These are phyloP conservation scores for Hippocampus mohnikei DNA, from an alignment of 2,113 vertebrate species.

Conservation along the genomic window DNA sequence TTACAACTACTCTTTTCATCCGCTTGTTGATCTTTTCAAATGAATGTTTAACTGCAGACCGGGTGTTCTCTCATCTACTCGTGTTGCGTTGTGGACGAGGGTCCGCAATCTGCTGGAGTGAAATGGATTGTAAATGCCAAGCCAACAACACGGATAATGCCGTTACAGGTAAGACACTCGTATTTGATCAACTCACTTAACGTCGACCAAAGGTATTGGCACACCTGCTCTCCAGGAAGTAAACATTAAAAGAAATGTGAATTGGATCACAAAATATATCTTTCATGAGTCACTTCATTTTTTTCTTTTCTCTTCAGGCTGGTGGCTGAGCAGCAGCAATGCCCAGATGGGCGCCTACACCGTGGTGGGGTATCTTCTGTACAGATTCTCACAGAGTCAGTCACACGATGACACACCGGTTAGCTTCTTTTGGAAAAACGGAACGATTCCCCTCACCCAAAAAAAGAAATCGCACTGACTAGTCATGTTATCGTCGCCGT, in stretches of 20 bases:
- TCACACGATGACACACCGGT: conserved; percentile 4
- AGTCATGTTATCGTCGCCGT: not conserved
- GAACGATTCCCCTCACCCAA: not conserved
- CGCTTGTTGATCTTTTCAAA: not conserved
- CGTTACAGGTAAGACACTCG: conserved; percentile 39
- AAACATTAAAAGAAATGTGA: not conserved
- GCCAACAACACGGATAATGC: conserved; percentile 28
- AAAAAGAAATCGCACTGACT: not conserved
- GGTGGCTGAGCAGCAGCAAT: conserved; percentile 47
- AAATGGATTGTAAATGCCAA: conserved; percentile 66
- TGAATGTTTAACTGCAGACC: not conserved
- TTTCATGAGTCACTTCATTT: not conserved
- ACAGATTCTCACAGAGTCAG: conserved; percentile 71
- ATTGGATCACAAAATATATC: not conserved
- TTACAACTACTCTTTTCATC: not conserved
- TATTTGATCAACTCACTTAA: not conserved
- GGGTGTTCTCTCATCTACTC: not conserved
- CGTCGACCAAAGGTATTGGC: not conserved
- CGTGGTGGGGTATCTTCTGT: conserved; percentile 63
- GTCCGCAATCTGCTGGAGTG: not conserved
- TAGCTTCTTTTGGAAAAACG: not conserved
- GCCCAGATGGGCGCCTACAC: conserved; percentile 57
- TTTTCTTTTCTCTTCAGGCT: conserved; percentile 31
- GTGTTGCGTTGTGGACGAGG: not conserved
- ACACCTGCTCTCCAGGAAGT: not conserved